phyloP scores from a whole-genome alignment of 2,888 invertebrate species.

The Callinectes sapidus region DNA sequence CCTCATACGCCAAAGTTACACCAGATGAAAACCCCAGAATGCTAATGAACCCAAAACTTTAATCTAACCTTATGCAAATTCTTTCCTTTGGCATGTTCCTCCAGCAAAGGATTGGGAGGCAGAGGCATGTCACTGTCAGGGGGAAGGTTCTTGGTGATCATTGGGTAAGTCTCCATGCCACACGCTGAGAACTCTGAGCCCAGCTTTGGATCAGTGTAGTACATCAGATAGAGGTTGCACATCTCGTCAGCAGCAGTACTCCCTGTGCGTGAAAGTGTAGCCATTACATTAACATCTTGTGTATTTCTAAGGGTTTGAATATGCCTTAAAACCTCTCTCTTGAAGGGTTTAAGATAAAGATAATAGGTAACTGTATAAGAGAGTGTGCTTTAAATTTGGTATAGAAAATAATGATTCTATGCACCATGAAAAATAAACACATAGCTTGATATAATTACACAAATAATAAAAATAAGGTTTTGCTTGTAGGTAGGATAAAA shows the following conservation, averaged over 20 bases:
- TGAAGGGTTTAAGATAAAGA: neutral
- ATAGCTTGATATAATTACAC: neutral
- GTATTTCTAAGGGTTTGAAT: no score
- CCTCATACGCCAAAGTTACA: no score
- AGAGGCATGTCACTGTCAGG: conserved; percentile 76
- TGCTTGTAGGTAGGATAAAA: neutral
- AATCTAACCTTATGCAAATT: conserved; percentile 63
- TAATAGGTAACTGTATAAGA: no score
- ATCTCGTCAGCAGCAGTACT: conserved; percentile 78
- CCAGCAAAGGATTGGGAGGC: conserved; percentile 78
- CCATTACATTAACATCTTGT: neutral
- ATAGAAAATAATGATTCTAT: no score
- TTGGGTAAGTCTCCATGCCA: conserved; percentile 73
- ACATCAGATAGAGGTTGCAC: conserved; percentile 79
- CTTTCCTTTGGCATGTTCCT: conserved; percentile 75
- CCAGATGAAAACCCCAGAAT: no score
- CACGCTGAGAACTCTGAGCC: conserved; percentile 72
- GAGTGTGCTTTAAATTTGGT: no score
- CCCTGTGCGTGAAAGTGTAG: conserved; percentile 73
- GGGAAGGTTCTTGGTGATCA: conserved; percentile 75
- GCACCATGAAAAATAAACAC: neutral
- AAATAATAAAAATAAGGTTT: neutral
- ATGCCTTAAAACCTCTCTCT: neutral
- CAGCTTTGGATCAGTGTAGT: conserved; percentile 75
- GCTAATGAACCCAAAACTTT: neutral